A percentile compares a stretch with the other conserved stretches of the same genome.
phyloP scores from a whole-genome alignment of 2,888 invertebrate species.

The Metellina segmentata region DNA sequence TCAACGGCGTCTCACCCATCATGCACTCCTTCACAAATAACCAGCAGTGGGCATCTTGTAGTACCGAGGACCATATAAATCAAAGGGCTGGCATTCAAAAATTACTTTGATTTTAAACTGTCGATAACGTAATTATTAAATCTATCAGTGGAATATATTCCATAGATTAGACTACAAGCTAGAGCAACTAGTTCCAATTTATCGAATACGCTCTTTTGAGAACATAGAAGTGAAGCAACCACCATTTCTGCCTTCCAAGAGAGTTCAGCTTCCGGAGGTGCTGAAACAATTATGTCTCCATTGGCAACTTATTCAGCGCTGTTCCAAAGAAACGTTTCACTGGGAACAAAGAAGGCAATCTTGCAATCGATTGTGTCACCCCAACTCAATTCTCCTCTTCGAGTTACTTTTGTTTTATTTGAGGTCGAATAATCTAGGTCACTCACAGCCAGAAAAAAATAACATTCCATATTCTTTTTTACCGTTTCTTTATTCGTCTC shows the following conservation, averaged over 20 bases:
- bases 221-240: background rate
- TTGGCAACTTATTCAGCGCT: constrained; percentile 39
- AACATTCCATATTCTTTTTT: constrained; percentile 12
- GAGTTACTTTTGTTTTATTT: constrained; percentile 66
- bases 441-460: constrained; percentile 29
- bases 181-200: background rate
- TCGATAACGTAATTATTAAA: too few species aligned
- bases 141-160: too few species aligned
- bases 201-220: background rate
- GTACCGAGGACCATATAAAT: too few species aligned
- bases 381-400: constrained; percentile 27
- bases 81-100: too few species aligned
- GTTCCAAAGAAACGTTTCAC: background rate
- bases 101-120: too few species aligned
- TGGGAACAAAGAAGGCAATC: constrained; percentile 22
- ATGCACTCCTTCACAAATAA: too few species aligned
- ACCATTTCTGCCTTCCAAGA: background rate
- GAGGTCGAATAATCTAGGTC: constrained; percentile 70
- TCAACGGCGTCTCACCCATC: too few species aligned
- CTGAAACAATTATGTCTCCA: constrained; percentile 38
- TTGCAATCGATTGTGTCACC: constrained; percentile 60
- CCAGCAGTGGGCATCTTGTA: too few species aligned
- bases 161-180: too few species aligned
- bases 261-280: background rate
- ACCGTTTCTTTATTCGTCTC: constrained; percentile 18